Percentiles rank a stretch among this genome's conserved stretches.
Conservation (phyloP, 2,113 vertebrate genomes). For the Amazona vittata region DNA sequence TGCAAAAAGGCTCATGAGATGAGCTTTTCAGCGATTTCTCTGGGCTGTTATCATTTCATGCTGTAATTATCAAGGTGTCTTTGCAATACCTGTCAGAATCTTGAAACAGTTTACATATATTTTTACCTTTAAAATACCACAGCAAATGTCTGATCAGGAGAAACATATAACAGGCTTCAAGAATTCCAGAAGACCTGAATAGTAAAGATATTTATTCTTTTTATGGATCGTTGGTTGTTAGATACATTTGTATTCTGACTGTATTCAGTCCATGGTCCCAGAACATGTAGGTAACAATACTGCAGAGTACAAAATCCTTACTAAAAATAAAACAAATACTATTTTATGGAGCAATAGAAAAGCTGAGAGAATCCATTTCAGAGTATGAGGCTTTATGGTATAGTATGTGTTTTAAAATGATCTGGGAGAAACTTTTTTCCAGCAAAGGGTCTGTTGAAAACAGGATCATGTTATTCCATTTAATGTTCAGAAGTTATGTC, state of each 20-base stretch:
- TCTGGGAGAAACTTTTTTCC: not conserved
- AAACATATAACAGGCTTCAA: not conserved
- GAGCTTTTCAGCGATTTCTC: not conserved
- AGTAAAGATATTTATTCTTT: not conserved
- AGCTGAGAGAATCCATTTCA: constrained; percentile 5
- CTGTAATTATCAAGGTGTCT: not conserved
- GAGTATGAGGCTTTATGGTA: not conserved
- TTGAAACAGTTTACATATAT: not conserved
- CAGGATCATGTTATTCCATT: not conserved
- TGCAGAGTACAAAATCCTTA: not conserved
- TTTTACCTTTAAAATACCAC: not conserved
- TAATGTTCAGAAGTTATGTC: not conserved
- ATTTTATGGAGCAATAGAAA: not conserved
- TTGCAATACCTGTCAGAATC: not conserved
- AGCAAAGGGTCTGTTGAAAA: not conserved
- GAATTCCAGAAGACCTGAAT: not conserved
- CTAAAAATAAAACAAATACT: not conserved
- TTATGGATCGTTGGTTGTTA: not conserved
- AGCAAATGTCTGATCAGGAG: not conserved
- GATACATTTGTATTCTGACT: not conserved
- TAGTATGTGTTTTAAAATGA: not conserved
- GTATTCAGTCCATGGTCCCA: not conserved
- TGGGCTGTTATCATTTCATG: not conserved
- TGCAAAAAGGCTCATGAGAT: not conserved
- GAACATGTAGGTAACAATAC: not conserved